Evolutionary conservation across 2,113 vertebrate species (phyloP).

Genomic region (Vulpes ferrilata): DNA sequence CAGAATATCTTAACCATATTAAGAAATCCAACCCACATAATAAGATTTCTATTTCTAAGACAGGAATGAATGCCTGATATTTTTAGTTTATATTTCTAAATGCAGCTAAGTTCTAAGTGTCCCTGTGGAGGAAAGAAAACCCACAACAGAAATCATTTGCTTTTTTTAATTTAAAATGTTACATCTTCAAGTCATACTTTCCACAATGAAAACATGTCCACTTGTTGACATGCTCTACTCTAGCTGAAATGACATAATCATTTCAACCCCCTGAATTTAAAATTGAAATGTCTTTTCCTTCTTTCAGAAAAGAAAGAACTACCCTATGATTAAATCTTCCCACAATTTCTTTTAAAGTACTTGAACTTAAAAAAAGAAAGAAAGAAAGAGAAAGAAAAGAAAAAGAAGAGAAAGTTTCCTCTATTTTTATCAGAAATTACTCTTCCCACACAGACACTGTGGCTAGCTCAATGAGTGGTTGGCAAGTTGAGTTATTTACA

Average conservation of each 20-base stretch:
- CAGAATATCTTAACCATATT: not conserved
- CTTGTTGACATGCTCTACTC: not conserved
- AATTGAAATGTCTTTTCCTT: conserved; percentile 71
- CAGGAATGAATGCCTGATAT: not conserved
- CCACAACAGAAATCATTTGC: not conserved
- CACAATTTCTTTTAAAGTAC: conserved; percentile 66
- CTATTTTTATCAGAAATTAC: conserved; percentile 67
- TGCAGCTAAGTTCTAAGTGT: conserved; percentile 40
- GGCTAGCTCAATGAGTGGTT: not conserved
- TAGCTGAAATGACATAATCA: conserved; percentile 22
- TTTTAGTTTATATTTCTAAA: conserved; percentile 66
- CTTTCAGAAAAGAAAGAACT: conserved; percentile 67
- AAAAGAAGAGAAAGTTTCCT: not conserved
- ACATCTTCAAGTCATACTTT: conserved; percentile 26
- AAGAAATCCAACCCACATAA: not conserved
- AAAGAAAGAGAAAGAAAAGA: not conserved
- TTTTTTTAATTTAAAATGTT: conserved; percentile 35
- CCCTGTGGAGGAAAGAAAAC: not conserved
- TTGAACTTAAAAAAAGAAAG: conserved; percentile 22
- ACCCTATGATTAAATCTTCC: conserved; percentile 73
- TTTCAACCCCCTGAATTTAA: conserved; percentile 51
- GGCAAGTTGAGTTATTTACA: not conserved
- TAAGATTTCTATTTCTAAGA: conserved; percentile 30
- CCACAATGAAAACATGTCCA: not conserved
- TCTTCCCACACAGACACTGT: not conserved